Conservation (phyloP, 2,113 vertebrate species). For the Equus quagga region DNA sequence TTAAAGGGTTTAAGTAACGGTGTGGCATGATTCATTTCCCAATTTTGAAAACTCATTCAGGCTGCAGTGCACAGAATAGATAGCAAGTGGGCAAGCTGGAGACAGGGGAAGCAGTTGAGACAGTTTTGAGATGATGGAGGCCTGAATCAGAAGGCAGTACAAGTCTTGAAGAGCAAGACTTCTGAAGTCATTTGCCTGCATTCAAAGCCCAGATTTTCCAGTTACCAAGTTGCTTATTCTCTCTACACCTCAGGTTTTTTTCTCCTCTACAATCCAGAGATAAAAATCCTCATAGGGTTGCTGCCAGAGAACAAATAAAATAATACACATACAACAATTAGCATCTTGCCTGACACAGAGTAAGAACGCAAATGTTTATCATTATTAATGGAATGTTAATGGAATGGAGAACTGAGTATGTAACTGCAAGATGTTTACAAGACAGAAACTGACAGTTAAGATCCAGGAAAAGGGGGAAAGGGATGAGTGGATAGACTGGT, state of each 20-base stretch:
- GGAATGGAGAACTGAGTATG: not conserved
- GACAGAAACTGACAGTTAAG: not conserved
- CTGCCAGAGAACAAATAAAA: slow-evolving; percentile 9
- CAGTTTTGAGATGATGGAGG: not conserved
- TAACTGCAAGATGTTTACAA: not conserved
- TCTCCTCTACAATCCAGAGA: slow-evolving; percentile 1
- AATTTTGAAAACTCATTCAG: slow-evolving; percentile 43
- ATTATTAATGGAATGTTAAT: slow-evolving; percentile 34
- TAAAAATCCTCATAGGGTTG: slow-evolving; percentile 17
- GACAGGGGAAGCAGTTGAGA: not conserved
- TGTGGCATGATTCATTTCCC: not conserved
- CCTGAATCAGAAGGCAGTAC: slow-evolving; percentile 17
- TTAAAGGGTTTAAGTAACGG: not conserved
- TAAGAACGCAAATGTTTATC: slow-evolving; percentile 17
- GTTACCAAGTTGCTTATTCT: not conserved
- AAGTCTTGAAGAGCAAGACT: slow-evolving; percentile 3
- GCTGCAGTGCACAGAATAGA: not conserved
- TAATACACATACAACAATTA: not conserved
- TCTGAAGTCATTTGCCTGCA: not conserved
- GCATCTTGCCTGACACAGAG: not conserved
- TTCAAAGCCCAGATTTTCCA: slow-evolving; percentile 44
- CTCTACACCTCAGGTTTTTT: slow-evolving; percentile 33
- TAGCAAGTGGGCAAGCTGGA: not conserved
- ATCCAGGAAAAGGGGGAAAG: not conserved
- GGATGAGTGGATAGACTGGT: not conserved